A percentile compares a stretch with the other conserved stretches of the same genome.
Evolutionary conservation across 2,888 invertebrate genomes (phyloP).

Genomic region (Ptychoptera contaminata): DNA sequence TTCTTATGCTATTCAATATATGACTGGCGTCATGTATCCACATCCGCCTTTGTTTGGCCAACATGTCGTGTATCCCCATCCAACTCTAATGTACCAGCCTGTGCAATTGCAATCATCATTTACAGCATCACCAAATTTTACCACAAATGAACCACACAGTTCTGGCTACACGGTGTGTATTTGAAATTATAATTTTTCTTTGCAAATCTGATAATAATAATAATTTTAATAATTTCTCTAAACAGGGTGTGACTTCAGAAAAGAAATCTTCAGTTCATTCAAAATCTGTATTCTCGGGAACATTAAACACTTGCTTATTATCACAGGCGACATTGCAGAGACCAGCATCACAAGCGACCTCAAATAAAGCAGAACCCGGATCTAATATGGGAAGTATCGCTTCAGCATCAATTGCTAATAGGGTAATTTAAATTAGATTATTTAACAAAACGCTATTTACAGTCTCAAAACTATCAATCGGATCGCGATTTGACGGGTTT

Average conservation of each 20-base stretch:
- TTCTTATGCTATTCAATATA: constrained; percentile 41
- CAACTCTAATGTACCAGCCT: constrained; percentile 47
- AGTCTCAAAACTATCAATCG: too few species aligned
- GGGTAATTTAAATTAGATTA: too few species aligned
- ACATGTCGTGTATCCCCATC: constrained; percentile 32
- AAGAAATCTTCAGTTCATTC: background rate
- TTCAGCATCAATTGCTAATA: background rate
- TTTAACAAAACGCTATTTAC: too few species aligned
- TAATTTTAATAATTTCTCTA: too few species aligned
- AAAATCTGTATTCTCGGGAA: background rate
- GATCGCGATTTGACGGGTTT: too few species aligned
- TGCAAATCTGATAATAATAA: too few species aligned
- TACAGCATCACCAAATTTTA: background rate
- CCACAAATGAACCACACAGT: too few species aligned
- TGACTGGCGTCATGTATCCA: constrained; percentile 43
- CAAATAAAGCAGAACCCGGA: constrained; percentile 25
- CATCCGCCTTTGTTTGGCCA: constrained; percentile 34
- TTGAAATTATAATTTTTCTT: too few species aligned
- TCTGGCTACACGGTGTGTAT: too few species aligned
- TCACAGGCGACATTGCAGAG: constrained; percentile 9
- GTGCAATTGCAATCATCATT: constrained; percentile 21
- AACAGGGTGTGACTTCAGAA: too few species aligned
- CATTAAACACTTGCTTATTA: background rate
- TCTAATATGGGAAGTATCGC: constrained; percentile 20
- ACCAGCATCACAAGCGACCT: constrained; percentile 23